Base-by-base conservation (phyloP, 2,888 invertebrate genomes). In the Diarsia brunnea region DNA sequence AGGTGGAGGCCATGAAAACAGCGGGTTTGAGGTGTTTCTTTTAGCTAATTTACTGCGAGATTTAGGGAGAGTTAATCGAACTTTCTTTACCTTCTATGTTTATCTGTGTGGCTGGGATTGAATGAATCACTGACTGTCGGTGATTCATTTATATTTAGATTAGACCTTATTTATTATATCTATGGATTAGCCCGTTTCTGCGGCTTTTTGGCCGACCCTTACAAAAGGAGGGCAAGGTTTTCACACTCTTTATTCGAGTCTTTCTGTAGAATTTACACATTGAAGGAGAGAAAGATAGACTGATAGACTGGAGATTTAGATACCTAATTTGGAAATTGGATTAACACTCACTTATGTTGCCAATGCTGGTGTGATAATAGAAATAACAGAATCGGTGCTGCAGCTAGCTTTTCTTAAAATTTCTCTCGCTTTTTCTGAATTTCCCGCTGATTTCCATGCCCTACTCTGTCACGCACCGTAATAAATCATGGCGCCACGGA, bases 401-500 rank as follows among this genome's bases (percentile, higher is more conserved):
- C 27, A 19, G 10, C 27, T 19, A 19, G 19, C 19, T 19, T 58
- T 58, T 19, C 1, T 8, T 3, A 58, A 58, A 10, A 27, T 27
- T 58, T 8, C 24, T 71, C 7, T 16, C 75, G 68, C 69, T 72
- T 7, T 19, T 1, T 38, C 10, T 24, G 0, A 0, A 1, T 3
- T 38, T 11, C 5, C 21, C 88, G 86, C 84, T 55, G 0, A 7
- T 84, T 88, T 87, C 49, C n/a, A 84, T 84, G 90, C 91, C 61
- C 90, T 53, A 81, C 51, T 73, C 67, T 83, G 82, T 86, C 87
- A 86, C 87, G 86, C 88, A 90, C 91, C 92, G 90, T 91, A 94
- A 93, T 95, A 94, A 94, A 94, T 95, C 94, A 94, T 91, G 92
- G 90, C 91, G 91, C 90, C 91, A 89, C 90, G 92, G 92, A 91